Percentiles rank a stretch among this genome's conserved stretches.
Conservation (phyloP, 1,140 invertebrate species). For the Drosophila virilis region DNA sequence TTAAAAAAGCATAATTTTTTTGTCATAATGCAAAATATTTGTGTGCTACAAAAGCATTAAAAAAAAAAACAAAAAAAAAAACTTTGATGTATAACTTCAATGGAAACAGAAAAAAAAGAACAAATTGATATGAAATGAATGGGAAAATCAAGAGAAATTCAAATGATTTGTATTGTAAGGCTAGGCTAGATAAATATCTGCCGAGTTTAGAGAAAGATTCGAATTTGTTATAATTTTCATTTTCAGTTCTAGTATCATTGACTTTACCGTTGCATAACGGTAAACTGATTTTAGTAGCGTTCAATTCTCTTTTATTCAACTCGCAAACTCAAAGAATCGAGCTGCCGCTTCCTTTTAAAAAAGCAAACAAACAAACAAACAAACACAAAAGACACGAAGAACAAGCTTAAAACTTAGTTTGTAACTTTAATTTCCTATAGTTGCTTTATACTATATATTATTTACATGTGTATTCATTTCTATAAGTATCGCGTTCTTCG, state of each 20-base stretch:
- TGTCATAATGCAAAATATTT: conserved; percentile 74
- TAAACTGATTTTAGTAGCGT: no score
- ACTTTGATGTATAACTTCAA: conserved; percentile 68
- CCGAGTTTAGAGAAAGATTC: conserved; percentile 1
- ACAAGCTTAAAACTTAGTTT: conserved; percentile 67
- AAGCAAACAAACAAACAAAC: not conserved
- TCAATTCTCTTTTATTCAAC: conserved; percentile 22
- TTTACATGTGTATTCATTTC: conserved; percentile 24
- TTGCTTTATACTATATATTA: not conserved
- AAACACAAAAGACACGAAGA: conserved; percentile 1
- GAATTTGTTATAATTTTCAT: conserved; percentile 4
- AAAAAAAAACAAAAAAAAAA: conserved; percentile 18
- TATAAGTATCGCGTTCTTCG: not conserved
- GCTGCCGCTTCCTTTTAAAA: conserved; percentile 55
- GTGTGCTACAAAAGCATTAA: conserved; percentile 36
- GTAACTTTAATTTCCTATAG: conserved; percentile 44
- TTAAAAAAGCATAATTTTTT: conserved; percentile 71
- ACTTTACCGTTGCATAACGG: no score
- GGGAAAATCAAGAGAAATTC: conserved; percentile 10
- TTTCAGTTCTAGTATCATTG: not conserved
- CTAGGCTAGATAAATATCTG: not conserved
- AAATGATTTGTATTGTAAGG: conserved; percentile 20
- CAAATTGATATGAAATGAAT: conserved; percentile 25
- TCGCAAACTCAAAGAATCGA: conserved; percentile 64
- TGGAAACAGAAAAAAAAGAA: conserved; percentile 48